A percentile compares a stretch with the other conserved stretches of the same genome.
phyloP scores from a whole-genome alignment of 2,113 vertebrate species.

The Epinephelus cyanopodus region DNA sequence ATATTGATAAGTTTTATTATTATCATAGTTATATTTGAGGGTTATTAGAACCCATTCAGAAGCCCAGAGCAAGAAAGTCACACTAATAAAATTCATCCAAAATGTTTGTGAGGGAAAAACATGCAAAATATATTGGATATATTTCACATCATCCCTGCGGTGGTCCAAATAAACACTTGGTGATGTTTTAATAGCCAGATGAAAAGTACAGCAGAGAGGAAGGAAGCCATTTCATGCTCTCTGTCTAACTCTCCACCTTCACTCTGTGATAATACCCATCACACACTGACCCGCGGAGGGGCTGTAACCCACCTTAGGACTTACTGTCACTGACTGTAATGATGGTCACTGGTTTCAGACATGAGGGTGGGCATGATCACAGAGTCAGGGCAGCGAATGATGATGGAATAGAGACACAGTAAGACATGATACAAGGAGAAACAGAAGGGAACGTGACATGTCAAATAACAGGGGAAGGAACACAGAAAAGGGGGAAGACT shows the following conservation, averaged over 20 bases:
- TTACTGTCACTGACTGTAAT: constrained; percentile 40
- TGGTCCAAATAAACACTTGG: background rate
- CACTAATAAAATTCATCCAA: background rate
- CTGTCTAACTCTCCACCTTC: constrained; percentile 10
- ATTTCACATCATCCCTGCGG: background rate
- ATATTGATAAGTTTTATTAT: constrained; percentile 27
- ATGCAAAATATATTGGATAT: background rate
- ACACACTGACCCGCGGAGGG: constrained; percentile 19
- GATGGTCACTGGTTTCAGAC: constrained; percentile 15
- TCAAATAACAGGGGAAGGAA: background rate
- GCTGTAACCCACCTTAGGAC: background rate
- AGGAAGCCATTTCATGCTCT: background rate
- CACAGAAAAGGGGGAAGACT: background rate
- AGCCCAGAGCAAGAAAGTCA: background rate
- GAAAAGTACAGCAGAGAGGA: background rate
- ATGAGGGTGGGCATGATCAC: constrained; percentile 44
- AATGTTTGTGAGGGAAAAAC: background rate
- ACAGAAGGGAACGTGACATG: background rate
- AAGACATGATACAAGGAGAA: constrained; percentile 6
- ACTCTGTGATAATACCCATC: constrained; percentile 27
- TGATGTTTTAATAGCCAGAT: background rate
- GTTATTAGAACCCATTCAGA: constrained; percentile 17
- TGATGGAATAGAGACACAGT: constrained; percentile 21
- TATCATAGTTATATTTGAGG: background rate
- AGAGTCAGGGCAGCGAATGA: constrained; percentile 18